A percentile compares a stretch with the other conserved stretches of the same genome.
phyloP scores from a whole-genome alignment of 92 coral and sea anemone genomes.

The Montipora capitata region DNA sequence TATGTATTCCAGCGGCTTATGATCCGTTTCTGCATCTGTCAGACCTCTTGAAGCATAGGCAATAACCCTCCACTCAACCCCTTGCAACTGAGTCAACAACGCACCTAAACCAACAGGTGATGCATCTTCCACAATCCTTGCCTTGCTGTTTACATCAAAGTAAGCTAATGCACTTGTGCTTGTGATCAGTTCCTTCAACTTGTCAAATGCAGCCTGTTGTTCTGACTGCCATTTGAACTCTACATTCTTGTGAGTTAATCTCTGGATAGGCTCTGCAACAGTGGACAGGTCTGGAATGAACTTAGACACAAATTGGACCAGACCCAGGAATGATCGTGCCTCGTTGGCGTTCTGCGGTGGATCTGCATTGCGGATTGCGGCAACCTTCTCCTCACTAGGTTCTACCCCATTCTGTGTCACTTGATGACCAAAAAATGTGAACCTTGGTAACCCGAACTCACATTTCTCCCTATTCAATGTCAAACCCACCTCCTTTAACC shows the following conservation, averaged over 20 bases:
- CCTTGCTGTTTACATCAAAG: slow-evolving; percentile 33
- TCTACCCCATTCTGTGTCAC: slow-evolving; percentile 35
- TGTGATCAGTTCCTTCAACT: slow-evolving; percentile 30
- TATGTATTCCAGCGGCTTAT: slow-evolving; percentile 50
- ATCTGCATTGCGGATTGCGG: slow-evolving; percentile 23
- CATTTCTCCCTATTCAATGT: slow-evolving; percentile 27
- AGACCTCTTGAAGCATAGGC: slow-evolving; percentile 56
- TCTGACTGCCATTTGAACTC: slow-evolving; percentile 45
- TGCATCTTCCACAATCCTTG: slow-evolving; percentile 49
- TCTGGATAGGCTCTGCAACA: slow-evolving; percentile 38
- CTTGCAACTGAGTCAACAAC: slow-evolving; percentile 23
- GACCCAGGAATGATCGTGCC: slow-evolving; percentile 31
- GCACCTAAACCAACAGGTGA: slow-evolving; percentile 16
- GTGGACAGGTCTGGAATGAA: slow-evolving; percentile 33
- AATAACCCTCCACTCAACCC: slow-evolving; percentile 47
- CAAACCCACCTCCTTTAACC: slow-evolving; percentile 1
- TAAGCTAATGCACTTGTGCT: slow-evolving; percentile 27
- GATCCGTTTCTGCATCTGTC: slow-evolving; percentile 56
- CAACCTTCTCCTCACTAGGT: slow-evolving; percentile 32
- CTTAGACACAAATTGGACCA: slow-evolving; percentile 31
- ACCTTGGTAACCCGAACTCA: slow-evolving; percentile 38
- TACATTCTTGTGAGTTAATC: neutral
- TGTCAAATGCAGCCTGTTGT: slow-evolving; percentile 34
- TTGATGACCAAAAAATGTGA: slow-evolving; percentile 50
- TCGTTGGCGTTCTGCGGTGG: slow-evolving; percentile 34